Evolutionary conservation across 2,113 vertebrate species (phyloP).

Genomic region (Peromyscus californicus): DNA sequence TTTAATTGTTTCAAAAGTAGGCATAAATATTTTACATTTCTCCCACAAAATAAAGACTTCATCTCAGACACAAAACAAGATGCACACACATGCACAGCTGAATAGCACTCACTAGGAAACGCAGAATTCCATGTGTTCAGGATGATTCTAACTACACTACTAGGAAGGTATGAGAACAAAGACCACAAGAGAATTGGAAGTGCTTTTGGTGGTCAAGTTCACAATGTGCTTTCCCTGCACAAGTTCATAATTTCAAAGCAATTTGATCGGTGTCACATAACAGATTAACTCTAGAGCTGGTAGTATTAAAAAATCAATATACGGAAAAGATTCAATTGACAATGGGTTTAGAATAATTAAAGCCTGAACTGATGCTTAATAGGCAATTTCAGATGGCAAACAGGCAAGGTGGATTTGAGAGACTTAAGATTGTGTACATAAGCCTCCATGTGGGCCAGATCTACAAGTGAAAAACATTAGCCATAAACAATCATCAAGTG

Average conservation of each 20-base stretch:
- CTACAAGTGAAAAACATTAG: constrained; percentile 40
- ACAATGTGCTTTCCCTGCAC: background rate
- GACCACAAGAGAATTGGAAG: background rate
- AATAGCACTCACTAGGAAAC: constrained; percentile 24
- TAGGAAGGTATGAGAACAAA: constrained; percentile 9
- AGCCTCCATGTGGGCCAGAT: constrained; percentile 9
- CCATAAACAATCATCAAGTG: background rate
- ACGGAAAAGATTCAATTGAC: constrained; percentile 28
- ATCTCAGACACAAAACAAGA: constrained; percentile 45
- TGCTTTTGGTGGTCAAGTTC: background rate
- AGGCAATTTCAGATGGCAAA: constrained; percentile 52
- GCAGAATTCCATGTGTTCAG: background rate
- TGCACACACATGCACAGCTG: background rate
- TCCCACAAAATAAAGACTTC: constrained; percentile 33
- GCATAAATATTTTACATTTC: constrained; percentile 46
- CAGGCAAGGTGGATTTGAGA: background rate
- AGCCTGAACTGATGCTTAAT: constrained; percentile 38
- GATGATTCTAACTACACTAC: background rate
- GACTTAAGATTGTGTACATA: background rate
- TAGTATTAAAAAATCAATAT: constrained; percentile 40
- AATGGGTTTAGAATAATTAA: constrained; percentile 52
- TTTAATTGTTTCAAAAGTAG: constrained; percentile 33
- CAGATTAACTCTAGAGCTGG: constrained; percentile 44
- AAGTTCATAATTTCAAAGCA: constrained; percentile 48
- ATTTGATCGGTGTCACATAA: constrained; percentile 43